Evolutionary conservation across 1,140 invertebrate species (phyloP).

Genomic region (Spodoptera litura): DNA sequence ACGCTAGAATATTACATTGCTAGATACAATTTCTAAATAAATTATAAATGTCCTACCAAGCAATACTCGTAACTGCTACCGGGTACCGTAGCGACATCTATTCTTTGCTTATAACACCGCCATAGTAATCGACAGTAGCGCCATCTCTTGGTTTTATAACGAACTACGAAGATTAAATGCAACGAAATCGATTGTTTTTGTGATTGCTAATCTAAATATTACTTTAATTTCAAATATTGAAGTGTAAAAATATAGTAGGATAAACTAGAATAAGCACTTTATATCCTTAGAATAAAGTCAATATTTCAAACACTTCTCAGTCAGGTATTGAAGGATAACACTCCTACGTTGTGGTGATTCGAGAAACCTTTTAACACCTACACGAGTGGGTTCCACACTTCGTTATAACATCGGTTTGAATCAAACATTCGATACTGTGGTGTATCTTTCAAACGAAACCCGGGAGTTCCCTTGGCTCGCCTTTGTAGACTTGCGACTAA

Average conservation of each 20-base stretch:
- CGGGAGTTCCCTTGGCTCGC: neutral
- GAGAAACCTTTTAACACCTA: slow-evolving; percentile 36
- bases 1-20: slow-evolving; percentile 6
- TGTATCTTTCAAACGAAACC: slow-evolving; percentile 37
- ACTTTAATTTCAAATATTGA: no score
- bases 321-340: neutral
- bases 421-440: slow-evolving; percentile 42
- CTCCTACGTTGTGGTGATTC: neutral
- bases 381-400: slow-evolving; percentile 13
- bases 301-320: neutral
- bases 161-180: neutral
- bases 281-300: no score
- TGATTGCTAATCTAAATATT: no score
- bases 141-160: neutral
- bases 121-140: neutral
- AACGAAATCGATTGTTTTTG: neutral
- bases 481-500: slow-evolving; percentile 25
- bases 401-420: slow-evolving; percentile 34
- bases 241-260: no score
- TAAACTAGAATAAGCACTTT: no score
- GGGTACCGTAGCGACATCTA: slow-evolving; percentile 5
- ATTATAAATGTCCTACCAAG: neutral
- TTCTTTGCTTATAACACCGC: neutral
- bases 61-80: neutral
- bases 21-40: neutral